Percentiles rank a stretch among this genome's conserved stretches.
Evolutionary conservation across 2,888 invertebrate species (phyloP).

Genomic region (Andricus quercusramuli): DNA sequence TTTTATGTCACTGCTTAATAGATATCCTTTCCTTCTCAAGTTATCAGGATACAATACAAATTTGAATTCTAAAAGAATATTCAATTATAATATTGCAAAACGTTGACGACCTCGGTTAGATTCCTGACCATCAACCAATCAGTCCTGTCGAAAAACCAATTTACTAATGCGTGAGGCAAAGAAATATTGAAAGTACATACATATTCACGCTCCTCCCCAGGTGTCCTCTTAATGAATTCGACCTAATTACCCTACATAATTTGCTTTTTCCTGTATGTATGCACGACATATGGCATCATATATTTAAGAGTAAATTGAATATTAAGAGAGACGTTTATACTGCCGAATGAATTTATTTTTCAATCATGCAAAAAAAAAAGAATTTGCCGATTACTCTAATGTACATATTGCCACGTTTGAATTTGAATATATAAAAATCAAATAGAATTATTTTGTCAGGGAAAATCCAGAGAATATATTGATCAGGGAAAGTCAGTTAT

Average conservation of each 20-base stretch:
- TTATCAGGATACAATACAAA: background rate
- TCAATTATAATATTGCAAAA: conserved; percentile 22
- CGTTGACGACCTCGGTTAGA: conserved; percentile 50
- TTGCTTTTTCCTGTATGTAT: conserved; percentile 14
- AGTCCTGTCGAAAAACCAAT: conserved; percentile 60
- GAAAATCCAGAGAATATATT: no score
- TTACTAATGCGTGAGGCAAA: conserved; percentile 60
- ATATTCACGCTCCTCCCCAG: conserved; percentile 50
- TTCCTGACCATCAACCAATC: conserved; percentile 54
- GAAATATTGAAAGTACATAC: conserved; percentile 56
- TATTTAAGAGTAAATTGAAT: conserved; percentile 27
- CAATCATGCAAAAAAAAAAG: background rate
- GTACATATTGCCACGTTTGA: no score
- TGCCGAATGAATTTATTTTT: background rate
- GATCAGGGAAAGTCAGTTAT: no score
- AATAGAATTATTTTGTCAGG: no score
- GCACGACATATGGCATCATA: background rate
- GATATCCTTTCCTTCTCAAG: no score
- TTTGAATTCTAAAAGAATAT: background rate
- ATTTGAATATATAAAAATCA: no score
- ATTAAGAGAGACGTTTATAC: background rate
- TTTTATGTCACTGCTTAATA: no score
- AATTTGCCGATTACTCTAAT: background rate
- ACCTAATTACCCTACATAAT: conserved; percentile 56
- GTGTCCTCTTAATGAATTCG: conserved; percentile 54